Conservation (phyloP, 2,888 invertebrate genomes). For the Caenorhabditis afra region DNA sequence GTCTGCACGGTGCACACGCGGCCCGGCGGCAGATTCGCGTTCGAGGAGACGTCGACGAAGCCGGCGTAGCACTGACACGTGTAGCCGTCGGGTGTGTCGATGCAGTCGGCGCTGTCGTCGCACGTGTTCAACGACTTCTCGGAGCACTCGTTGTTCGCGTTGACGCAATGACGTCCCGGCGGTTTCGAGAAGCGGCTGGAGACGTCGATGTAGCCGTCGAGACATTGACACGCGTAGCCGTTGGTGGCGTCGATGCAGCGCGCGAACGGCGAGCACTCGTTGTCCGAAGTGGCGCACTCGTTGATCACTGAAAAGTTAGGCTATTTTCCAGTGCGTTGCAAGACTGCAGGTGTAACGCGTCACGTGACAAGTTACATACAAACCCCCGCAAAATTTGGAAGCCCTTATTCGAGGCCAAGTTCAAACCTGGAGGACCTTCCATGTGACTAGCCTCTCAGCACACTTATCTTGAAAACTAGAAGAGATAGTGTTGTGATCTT, state of each 20-base stretch:
- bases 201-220: slow-evolving; percentile 79
- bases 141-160: slow-evolving; percentile 79
- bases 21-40: slow-evolving; percentile 79
- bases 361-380: no score
- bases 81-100: slow-evolving; percentile 80
- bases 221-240: slow-evolving; percentile 75
- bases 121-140: slow-evolving; percentile 77
- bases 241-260: slow-evolving; percentile 79
- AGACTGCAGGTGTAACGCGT: no score
- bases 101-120: slow-evolving; percentile 80
- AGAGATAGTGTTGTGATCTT: no score
- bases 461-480: no score
- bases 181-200: slow-evolving; percentile 74
- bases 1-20: slow-evolving; percentile 80
- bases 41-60: slow-evolving; percentile 80
- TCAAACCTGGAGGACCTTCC: no score
- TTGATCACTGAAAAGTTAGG: slow-evolving; percentile 76
- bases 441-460: no score
- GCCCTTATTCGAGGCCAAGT: no score
- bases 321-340: no score
- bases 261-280: slow-evolving; percentile 79
- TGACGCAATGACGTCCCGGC: slow-evolving; percentile 79
- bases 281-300: slow-evolving; percentile 79
- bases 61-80: slow-evolving; percentile 80
- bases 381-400: no score